Percentiles rank a stretch among this genome's conserved stretches.
phyloP scores from a whole-genome alignment of 2,888 invertebrate genomes.

The Anthophora plumipes region DNA sequence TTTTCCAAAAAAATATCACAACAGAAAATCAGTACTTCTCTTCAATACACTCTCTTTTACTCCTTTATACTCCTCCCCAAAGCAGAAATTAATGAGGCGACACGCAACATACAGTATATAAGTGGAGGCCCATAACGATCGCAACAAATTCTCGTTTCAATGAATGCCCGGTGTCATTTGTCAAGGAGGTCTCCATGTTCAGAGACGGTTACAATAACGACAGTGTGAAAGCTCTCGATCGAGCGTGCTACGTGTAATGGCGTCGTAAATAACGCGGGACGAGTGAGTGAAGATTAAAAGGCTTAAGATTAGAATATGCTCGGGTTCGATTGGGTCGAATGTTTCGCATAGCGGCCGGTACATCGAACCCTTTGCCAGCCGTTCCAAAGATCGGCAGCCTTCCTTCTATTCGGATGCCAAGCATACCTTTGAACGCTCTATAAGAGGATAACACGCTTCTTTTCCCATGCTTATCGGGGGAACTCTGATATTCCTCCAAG shows the following conservation, averaged over 20 bases:
- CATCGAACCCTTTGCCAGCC: conserved; percentile 61
- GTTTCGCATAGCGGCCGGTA: conserved; percentile 66
- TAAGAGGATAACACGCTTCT: conserved; percentile 47
- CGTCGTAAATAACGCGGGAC: conserved; percentile 51
- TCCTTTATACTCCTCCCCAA: no score
- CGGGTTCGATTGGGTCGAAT: conserved; percentile 61
- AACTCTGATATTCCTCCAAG: not conserved
- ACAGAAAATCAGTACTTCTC: no score
- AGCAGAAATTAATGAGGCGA: not conserved
- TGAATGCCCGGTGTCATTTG: not conserved
- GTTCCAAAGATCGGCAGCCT: conserved; percentile 55
- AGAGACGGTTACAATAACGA: not conserved
- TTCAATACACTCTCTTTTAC: no score
- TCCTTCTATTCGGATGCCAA: conserved; percentile 69
- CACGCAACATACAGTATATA: not conserved
- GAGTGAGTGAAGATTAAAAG: conserved; percentile 61
- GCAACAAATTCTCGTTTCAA: not conserved
- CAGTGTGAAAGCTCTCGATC: not conserved
- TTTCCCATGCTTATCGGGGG: conserved; percentile 20
- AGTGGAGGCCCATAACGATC: not conserved
- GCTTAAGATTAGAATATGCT: conserved; percentile 61
- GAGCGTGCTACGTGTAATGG: conserved; percentile 31
- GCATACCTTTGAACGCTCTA: conserved; percentile 63
- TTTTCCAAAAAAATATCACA: no score
- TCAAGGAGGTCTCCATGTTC: not conserved